Percentiles rank a stretch among this genome's conserved stretches.
Evolutionary conservation across 2,113 vertebrate species (phyloP).

Genomic region (Poecile atricapillus): DNA sequence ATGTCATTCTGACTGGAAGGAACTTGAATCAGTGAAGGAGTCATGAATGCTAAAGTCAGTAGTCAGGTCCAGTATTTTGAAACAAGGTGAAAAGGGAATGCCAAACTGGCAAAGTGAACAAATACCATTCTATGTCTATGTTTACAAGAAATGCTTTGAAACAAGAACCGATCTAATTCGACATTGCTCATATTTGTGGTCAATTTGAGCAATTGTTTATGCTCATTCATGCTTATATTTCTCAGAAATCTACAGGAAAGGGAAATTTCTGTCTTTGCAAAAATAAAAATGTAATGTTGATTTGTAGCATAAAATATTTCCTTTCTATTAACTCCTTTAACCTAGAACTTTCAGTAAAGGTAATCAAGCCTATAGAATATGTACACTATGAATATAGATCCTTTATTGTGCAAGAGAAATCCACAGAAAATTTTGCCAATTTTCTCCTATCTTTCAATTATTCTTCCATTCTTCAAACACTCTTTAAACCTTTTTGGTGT

Average conservation of each 20-base stretch:
- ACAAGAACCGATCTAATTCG: background rate
- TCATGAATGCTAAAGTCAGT: background rate
- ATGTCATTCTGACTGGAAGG: background rate
- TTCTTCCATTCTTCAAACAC: background rate
- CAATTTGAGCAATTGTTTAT: background rate
- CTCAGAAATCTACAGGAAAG: background rate
- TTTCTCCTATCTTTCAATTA: background rate
- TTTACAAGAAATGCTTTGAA: background rate
- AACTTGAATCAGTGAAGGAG: background rate
- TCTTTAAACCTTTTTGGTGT: background rate
- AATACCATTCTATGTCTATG: background rate
- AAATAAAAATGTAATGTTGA: background rate
- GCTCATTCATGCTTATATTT: background rate
- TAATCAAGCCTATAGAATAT: background rate
- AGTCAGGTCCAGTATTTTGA: background rate
- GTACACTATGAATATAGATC: background rate
- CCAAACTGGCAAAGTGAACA: background rate
- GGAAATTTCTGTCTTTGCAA: background rate
- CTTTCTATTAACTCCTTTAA: background rate
- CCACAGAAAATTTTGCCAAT: background rate
- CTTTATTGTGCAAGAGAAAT: background rate
- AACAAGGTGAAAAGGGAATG: background rate
- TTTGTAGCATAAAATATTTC: background rate
- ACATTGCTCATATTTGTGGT: background rate
- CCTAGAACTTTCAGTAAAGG: background rate